phyloP scores from a whole-genome alignment of 2,888 invertebrate species.

The Scrobipalpa atriplicella region DNA sequence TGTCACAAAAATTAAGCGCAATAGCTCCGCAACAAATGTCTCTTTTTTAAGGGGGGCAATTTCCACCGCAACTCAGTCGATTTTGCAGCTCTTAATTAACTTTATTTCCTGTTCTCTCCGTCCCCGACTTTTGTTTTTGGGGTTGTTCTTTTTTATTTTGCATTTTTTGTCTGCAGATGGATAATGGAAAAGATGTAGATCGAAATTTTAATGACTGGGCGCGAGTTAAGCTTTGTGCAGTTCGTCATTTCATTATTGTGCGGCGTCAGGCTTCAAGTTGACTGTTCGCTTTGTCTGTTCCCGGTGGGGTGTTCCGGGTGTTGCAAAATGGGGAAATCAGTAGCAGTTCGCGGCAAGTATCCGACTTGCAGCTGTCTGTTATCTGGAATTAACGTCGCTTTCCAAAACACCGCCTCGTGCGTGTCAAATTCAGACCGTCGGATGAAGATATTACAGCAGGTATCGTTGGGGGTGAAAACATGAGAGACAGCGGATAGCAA shows the following conservation, averaged over 20 bases:
- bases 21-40: conserved; percentile 81
- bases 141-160: conserved; percentile 74
- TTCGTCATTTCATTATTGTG: conserved; percentile 67
- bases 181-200: conserved; percentile 82
- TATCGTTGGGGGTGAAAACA: neutral
- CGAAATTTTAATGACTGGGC: conserved; percentile 80
- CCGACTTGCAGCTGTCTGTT: conserved; percentile 13
- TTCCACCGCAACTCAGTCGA: conserved; percentile 82
- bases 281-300: conserved; percentile 67
- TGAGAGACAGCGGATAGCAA: neutral
- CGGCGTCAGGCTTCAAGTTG: conserved; percentile 46
- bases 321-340: conserved; percentile 49
- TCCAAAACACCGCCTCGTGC: conserved; percentile 14
- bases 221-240: conserved; percentile 77
- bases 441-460: conserved; percentile 24
- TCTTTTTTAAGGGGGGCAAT: conserved; percentile 81
- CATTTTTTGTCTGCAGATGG: conserved; percentile 80
- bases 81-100: conserved; percentile 83
- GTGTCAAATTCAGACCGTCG: conserved; percentile 18
- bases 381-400: conserved; percentile 13
- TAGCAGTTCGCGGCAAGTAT: conserved; percentile 4
- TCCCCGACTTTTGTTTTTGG: conserved; percentile 78
- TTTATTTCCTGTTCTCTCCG: conserved; percentile 82
- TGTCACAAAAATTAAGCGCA: conserved; percentile 83
- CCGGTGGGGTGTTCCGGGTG: conserved; percentile 52